phyloP scores from a whole-genome alignment of 2,113 vertebrate genomes.

The Proteles cristata region DNA sequence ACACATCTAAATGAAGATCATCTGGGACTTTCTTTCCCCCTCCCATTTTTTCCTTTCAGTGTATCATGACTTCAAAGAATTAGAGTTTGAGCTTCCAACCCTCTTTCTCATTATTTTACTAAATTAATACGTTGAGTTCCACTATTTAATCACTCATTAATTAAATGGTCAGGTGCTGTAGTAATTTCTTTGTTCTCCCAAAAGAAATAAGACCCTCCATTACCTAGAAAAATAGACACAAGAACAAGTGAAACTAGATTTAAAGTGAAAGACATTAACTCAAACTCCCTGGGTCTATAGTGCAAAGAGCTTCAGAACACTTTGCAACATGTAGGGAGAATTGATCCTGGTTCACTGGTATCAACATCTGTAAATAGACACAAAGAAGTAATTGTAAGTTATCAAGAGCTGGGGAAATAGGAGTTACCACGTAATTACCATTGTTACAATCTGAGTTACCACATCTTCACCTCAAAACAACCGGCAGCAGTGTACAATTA shows the following conservation, averaged over 20 bases:
- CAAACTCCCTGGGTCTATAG: not conserved
- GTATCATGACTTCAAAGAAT: constrained; percentile 40
- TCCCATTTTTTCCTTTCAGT: constrained; percentile 26
- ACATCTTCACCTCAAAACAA: constrained; percentile 79
- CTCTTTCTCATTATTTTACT: constrained; percentile 1
- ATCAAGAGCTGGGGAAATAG: constrained; percentile 73
- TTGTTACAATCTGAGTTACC: constrained; percentile 76
- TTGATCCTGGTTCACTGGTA: constrained; percentile 33
- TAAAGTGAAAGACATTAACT: constrained; percentile 34
- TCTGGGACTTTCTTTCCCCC: not conserved
- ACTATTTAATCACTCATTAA: not conserved
- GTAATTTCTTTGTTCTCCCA: not conserved
- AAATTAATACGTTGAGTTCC: not conserved
- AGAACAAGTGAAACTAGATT: constrained; percentile 39
- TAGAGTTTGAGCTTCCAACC: not conserved
- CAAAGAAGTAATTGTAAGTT: constrained; percentile 75
- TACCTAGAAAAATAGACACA: constrained; percentile 16
- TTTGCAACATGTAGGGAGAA: constrained; percentile 45
- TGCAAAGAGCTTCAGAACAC: constrained; percentile 37
- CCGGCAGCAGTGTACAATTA: constrained; percentile 77
- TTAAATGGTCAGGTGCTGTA: not conserved
- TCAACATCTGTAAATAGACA: constrained; percentile 73
- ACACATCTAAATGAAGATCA: not conserved
- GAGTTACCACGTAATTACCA: constrained; percentile 79
- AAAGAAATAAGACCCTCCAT: not conserved